These are phyloP conservation scores for Zaprionus davidi DNA, from an alignment of 1,140 invertebrate genomes.

Conservation along the genomic window DNA sequence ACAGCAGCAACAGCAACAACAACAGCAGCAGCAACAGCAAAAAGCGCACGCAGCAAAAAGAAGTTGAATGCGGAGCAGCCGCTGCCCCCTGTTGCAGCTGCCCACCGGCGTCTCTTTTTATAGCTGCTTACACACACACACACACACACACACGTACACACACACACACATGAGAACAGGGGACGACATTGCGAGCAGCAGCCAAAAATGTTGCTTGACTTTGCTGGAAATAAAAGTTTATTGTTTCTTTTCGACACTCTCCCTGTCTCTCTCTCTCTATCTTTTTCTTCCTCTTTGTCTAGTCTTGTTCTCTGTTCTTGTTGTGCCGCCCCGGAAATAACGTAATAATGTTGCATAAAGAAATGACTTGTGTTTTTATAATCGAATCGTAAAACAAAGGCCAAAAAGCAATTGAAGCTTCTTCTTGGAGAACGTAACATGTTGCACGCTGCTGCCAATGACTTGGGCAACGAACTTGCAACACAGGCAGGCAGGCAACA, in stretches of 20 bases:
- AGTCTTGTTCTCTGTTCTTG: conserved; percentile 6
- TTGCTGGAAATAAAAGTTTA: conserved; percentile 65
- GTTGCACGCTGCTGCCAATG: conserved; percentile 40
- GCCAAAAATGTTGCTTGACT: conserved; percentile 45
- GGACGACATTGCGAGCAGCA: conserved; percentile 27
- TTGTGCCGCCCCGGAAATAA: conserved; percentile 69
- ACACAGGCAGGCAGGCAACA: conserved; percentile 25
- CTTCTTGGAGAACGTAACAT: conserved; percentile 31
- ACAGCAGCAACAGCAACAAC: conserved; percentile 17
- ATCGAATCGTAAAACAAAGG: conserved; percentile 71
- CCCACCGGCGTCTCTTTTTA: conserved; percentile 66
- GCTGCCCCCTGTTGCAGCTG: conserved; percentile 18
- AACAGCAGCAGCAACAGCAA: conserved; percentile 25
- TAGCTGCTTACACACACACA: conserved; percentile 49
- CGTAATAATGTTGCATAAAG: conserved; percentile 79
- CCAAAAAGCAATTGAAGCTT: conserved; percentile 46
- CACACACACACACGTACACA: conserved; percentile 12
- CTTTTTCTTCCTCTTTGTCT: too few relatives aligned
- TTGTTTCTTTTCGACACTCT: conserved; percentile 52
- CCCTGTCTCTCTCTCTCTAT: neutral
- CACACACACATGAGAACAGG: conserved; percentile 6
- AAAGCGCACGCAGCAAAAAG: conserved; percentile 50
- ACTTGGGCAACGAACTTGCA: conserved; percentile 64
- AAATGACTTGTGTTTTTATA: conserved; percentile 71
- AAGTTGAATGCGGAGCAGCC: conserved; percentile 33